These are phyloP conservation scores for Lutraria rhynchaena DNA, from an alignment of 1,140 invertebrate genomes.

Conservation along the genomic window DNA sequence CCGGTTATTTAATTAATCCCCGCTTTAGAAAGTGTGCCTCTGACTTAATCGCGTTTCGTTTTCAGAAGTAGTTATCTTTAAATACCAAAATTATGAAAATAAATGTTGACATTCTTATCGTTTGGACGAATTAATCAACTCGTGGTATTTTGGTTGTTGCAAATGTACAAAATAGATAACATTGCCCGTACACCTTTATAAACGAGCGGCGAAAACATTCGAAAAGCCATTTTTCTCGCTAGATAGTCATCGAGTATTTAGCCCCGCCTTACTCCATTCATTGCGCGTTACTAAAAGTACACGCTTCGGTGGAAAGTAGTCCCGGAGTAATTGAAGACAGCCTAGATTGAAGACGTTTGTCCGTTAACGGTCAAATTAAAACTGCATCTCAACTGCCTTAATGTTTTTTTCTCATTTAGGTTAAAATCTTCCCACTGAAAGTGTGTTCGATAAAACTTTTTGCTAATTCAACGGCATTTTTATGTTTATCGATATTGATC, in stretches of 20 bases:
- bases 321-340: not conserved
- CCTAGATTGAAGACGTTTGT: not conserved
- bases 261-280: conserved; percentile 15
- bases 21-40: not conserved
- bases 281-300: conserved; percentile 2
- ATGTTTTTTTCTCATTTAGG: not conserved
- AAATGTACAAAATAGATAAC: conserved; percentile 39
- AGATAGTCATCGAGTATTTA: conserved; percentile 25
- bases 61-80: conserved; percentile 28
- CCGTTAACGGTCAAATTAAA: not conserved
- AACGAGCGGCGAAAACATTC: not conserved
- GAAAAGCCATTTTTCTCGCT: conserved; percentile 28
- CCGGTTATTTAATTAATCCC: conserved; percentile 16
- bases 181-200: not conserved
- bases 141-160: conserved; percentile 15
- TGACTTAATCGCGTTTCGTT: not conserved
- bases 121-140: conserved; percentile 10
- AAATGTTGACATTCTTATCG: conserved; percentile 31
- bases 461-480: not conserved
- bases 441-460: not conserved
- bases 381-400: not conserved
- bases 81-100: conserved; percentile 43
- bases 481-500: not conserved
- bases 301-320: conserved; percentile 21
- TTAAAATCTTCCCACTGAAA: not conserved